Percentiles rank a stretch among this genome's conserved stretches.
These are phyloP conservation scores for Rhimphoctona megacephalus DNA, from an alignment of 2,888 invertebrate genomes.

Conservation along the genomic window DNA sequence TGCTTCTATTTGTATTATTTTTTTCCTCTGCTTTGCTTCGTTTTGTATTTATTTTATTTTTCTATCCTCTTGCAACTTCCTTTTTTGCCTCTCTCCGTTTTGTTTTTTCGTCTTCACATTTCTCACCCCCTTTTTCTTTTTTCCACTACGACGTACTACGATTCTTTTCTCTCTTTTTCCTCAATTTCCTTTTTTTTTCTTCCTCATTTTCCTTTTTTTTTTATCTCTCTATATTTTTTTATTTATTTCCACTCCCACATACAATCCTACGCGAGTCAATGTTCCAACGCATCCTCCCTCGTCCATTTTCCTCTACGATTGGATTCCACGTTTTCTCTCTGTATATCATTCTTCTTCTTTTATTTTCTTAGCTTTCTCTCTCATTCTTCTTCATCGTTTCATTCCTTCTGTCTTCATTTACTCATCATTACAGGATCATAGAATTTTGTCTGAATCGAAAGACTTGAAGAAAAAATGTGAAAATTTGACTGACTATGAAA, in stretches of 20 bases:
- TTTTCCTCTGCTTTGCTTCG: conserved; percentile 24
- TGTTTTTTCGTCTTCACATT: not conserved
- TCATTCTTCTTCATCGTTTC: not conserved
- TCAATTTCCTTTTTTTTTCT: not conserved
- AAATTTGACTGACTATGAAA: not conserved
- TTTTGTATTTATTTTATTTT: conserved; percentile 49
- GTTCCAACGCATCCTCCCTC: conserved; percentile 4
- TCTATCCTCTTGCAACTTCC: conserved; percentile 38
- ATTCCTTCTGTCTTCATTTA: not conserved
- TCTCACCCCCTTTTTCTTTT: conserved; percentile 4
- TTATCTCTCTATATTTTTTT: not conserved
- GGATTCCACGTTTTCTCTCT: conserved; percentile 5
- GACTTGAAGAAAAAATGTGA: not conserved
- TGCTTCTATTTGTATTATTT: not conserved
- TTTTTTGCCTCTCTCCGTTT: conserved; percentile 35
- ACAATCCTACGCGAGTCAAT: not conserved
- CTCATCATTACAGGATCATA: not conserved
- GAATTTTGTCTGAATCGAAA: not conserved
- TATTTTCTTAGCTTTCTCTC: conserved; percentile 1
- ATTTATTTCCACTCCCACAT: not conserved
- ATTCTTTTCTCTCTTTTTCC: conserved; percentile 25
- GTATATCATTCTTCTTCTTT: not conserved
- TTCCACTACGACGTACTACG: not conserved
- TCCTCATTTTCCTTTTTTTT: not conserved
- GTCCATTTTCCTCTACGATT: conserved; percentile 30